Evolutionary conservation across 53 echinoderm and acorn worm species (phyloP).

Genomic region (Mesocentrotus franciscanus): DNA sequence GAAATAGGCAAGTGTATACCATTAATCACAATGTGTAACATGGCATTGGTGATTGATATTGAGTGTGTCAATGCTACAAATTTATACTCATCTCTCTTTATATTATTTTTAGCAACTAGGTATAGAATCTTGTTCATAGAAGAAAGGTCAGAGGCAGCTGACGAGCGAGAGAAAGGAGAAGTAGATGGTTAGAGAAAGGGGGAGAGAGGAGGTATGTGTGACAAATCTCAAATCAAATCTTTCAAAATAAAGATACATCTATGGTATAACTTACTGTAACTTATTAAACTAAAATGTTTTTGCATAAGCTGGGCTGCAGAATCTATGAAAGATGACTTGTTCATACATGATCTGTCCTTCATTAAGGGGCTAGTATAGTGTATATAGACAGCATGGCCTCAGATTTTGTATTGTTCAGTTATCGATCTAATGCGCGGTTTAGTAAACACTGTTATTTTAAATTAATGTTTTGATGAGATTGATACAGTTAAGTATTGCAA

Average conservation of each 20-base stretch:
- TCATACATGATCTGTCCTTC: too few relatives aligned
- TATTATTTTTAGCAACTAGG: neutral
- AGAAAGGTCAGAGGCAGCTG: neutral
- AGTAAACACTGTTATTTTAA: neutral
- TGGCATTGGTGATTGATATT: neutral
- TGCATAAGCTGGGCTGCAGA: too few relatives aligned
- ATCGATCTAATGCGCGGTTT: neutral
- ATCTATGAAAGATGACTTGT: too few relatives aligned
- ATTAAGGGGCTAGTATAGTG: too few relatives aligned
- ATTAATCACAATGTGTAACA: neutral
- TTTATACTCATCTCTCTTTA: neutral
- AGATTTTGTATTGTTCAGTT: too few relatives aligned
- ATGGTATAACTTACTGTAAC: too few relatives aligned
- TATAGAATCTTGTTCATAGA: neutral
- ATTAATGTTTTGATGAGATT: too few relatives aligned
- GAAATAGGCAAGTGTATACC: neutral
- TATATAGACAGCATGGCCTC: too few relatives aligned
- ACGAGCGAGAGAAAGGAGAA: neutral
- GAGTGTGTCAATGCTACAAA: neutral
- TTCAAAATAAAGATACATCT: too few relatives aligned
- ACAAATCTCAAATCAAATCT: too few relatives aligned
- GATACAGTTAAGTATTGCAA: neutral
- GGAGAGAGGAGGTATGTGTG: neutral
- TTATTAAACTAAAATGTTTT: too few relatives aligned
- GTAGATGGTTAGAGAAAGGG: neutral